These are phyloP conservation scores for Lypha dubia DNA, from an alignment of 2,888 invertebrate species.

Conservation along the genomic window DNA sequence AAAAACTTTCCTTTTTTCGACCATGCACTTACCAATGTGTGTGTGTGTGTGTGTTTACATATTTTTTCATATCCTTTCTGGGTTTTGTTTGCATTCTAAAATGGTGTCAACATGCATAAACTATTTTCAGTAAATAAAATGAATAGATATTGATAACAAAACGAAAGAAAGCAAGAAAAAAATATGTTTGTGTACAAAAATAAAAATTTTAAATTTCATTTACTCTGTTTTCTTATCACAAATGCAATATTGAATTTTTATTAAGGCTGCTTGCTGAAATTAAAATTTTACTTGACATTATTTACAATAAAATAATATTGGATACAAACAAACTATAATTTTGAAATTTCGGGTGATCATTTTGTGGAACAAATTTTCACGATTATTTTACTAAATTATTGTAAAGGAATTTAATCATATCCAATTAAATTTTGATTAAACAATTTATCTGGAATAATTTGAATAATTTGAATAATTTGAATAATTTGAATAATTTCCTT, in stretches of 20 bases:
- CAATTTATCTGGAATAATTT: too few species aligned
- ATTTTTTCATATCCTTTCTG: constrained; percentile 28
- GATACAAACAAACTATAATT: neutral
- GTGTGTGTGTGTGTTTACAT: too few species aligned
- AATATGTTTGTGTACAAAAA: constrained; percentile 3
- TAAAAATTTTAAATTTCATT: constrained; percentile 35
- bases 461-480: too few species aligned
- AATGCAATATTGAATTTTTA: constrained; percentile 43
- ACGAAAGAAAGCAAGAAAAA: too few species aligned
- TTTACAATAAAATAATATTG: too few species aligned
- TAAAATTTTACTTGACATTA: neutral
- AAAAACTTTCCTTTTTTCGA: neutral
- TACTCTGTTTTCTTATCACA: constrained; percentile 16
- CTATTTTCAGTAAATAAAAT: constrained; percentile 44
- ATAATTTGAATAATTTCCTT: too few species aligned
- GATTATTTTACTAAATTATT: too few species aligned
- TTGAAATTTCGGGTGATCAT: too few species aligned
- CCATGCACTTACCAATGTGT: too few species aligned
- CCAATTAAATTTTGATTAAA: too few species aligned
- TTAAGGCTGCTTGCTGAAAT: neutral
- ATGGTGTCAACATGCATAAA: constrained; percentile 51
- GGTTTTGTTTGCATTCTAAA: constrained; percentile 50
- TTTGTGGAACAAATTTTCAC: too few species aligned
- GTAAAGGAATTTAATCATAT: too few species aligned
- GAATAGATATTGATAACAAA: constrained; percentile 38